These are phyloP conservation scores for Catagonus wagneri DNA, from an alignment of 2,113 vertebrate genomes.

Conservation along the genomic window DNA sequence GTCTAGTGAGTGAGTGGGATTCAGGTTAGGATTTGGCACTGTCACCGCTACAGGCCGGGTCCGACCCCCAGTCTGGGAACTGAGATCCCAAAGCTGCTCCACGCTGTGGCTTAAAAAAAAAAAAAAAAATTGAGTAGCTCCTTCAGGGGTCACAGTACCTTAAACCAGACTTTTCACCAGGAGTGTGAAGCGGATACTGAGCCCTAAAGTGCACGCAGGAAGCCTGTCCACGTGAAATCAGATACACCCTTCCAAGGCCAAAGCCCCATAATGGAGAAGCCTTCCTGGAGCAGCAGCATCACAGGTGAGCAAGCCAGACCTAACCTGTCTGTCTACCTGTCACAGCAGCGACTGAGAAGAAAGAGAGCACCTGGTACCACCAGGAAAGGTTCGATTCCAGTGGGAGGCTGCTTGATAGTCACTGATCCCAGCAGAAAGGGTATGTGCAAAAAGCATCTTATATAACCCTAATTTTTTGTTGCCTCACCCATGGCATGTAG, in stretches of 20 bases:
- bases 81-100: too few species aligned
- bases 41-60: too few species aligned
- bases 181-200: accelerated
- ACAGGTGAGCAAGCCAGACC: background rate
- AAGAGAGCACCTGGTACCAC: background rate
- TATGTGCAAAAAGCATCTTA: background rate
- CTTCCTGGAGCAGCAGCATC: background rate
- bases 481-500: too few species aligned
- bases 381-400: background rate
- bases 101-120: too few species aligned
- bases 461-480: background rate
- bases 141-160: background rate
- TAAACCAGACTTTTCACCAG: background rate
- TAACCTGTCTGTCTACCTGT: background rate
- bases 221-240: background rate
- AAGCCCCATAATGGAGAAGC: background rate
- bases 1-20: too few species aligned
- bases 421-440: background rate
- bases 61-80: too few species aligned
- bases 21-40: too few species aligned
- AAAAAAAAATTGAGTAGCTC: background rate
- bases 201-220: background rate
- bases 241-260: background rate
- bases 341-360: background rate
- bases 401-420: background rate